Conservation (phyloP, 30 jellyfish, hydroid and myxozoan genomes). For the Hydractinia symbiolongicarpus region DNA sequence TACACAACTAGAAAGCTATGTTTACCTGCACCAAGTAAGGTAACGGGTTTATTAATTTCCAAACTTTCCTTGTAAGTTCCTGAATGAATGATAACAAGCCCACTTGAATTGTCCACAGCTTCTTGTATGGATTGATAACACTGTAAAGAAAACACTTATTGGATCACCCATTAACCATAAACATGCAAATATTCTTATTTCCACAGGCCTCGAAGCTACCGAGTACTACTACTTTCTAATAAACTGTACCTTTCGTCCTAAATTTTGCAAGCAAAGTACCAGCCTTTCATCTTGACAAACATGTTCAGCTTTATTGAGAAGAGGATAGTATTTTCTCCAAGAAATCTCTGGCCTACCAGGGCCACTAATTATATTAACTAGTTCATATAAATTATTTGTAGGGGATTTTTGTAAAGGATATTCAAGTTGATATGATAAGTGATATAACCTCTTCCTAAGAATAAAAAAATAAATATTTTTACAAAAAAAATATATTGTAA, state of each 20-base stretch:
- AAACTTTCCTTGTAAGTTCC: slow-evolving; percentile 65
- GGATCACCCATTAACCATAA: not conserved
- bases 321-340: slow-evolving; percentile 80
- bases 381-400: slow-evolving; percentile 53
- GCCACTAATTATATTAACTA: slow-evolving; percentile 28
- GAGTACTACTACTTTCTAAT: not conserved
- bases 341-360: slow-evolving; percentile 80
- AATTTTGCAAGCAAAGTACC: slow-evolving; percentile 28
- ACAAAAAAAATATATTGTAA: not conserved
- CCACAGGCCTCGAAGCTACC: not conserved
- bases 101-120: slow-evolving; percentile 47
- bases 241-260: slow-evolving; percentile 62
- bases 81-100: slow-evolving; percentile 64
- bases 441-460: slow-evolving; percentile 71
- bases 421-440: slow-evolving; percentile 37
- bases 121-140: slow-evolving; percentile 62
- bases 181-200: not conserved
- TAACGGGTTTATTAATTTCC: slow-evolving; percentile 45
- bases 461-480: not conserved
- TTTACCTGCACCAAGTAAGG: slow-evolving; percentile 83
- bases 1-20: not conserved
- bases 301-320: slow-evolving; percentile 59
- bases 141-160: slow-evolving; percentile 27
- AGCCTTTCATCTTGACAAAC: slow-evolving; percentile 65
- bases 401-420: slow-evolving; percentile 57